Evolutionary conservation across 1,140 invertebrate genomes (phyloP).

Genomic region (Drosophila triauraria): DNA sequence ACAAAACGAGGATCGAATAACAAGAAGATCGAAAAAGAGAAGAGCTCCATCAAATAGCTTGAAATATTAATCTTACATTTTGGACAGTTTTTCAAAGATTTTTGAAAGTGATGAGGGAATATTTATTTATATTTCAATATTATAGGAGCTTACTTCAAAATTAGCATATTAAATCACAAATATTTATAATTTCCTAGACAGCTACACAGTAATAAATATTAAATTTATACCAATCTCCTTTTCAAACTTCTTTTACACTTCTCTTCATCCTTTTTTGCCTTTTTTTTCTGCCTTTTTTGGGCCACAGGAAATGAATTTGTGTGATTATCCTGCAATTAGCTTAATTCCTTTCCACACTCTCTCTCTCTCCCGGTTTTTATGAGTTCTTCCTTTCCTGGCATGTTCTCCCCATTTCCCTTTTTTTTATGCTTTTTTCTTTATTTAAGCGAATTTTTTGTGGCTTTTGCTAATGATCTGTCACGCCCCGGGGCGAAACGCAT

Average conservation of each 20-base stretch:
- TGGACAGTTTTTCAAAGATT: no score
- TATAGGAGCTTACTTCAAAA: no score
- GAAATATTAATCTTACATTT: not conserved
- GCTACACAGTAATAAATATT: not conserved
- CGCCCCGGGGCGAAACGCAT: constrained; percentile 62
- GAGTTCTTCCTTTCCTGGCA: constrained; percentile 23
- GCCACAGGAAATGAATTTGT: constrained; percentile 39
- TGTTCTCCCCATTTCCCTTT: constrained; percentile 27
- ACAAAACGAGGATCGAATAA: not conserved
- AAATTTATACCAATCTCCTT: not conserved
- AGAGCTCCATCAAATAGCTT: not conserved
- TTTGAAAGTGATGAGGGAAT: no score
- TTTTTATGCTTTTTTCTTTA: constrained; percentile 8
- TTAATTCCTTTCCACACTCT: constrained; percentile 48
- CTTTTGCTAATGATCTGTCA: constrained; percentile 66
- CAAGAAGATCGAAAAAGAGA: not conserved
- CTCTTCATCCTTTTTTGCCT: not conserved
- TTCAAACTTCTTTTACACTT: not conserved
- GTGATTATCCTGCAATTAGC: constrained; percentile 51
- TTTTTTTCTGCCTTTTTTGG: not conserved
- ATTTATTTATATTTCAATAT: no score
- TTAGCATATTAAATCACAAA: no score
- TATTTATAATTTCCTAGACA: no score
- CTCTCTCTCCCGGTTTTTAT: constrained; percentile 29
- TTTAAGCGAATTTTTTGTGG: constrained; percentile 18